Percentiles rank a stretch among this genome's conserved stretches.
Evolutionary conservation across 2,888 invertebrate genomes (phyloP).

Genomic region (Lissocephala sabroskyi): DNA sequence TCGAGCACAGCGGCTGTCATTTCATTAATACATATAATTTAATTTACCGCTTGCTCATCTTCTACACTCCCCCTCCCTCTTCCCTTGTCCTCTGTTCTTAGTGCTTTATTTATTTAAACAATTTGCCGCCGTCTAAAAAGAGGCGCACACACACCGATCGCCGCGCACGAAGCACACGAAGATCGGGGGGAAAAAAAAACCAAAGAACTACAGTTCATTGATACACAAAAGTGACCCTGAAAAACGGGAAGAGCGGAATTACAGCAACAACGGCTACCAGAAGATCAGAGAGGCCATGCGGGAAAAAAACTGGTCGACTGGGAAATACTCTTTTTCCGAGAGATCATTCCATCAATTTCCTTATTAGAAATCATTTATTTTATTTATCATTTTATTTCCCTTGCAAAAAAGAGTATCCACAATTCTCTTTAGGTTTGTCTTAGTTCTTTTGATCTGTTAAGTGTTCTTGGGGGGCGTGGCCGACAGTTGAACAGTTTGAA

Average conservation of each 20-base stretch:
- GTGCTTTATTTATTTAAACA: constrained; percentile 54
- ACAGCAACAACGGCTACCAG: too few relatives aligned
- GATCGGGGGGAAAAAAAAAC: constrained; percentile 7
- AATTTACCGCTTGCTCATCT: constrained; percentile 22
- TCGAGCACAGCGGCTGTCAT: too few relatives aligned
- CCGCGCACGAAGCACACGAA: too few relatives aligned
- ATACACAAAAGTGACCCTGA: constrained; percentile 53
- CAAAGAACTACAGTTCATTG: constrained; percentile 39
- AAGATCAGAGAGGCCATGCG: constrained; percentile 16
- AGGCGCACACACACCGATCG: constrained; percentile 7
- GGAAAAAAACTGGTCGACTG: not conserved
- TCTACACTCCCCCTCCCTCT: not conserved
- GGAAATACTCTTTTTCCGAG: constrained; percentile 1
- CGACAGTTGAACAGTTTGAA: too few relatives aligned
- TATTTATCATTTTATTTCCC: too few relatives aligned
- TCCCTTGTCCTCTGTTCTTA: constrained; percentile 37
- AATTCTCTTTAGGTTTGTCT: too few relatives aligned
- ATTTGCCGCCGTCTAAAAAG: constrained; percentile 42
- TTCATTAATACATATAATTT: constrained; percentile 17
- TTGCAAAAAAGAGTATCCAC: too few relatives aligned
- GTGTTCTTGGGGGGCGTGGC: too few relatives aligned
- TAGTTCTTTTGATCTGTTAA: too few relatives aligned
- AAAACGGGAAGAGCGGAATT: constrained; percentile 8
- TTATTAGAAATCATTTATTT: too few relatives aligned
- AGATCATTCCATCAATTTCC: too few relatives aligned